Conservation (phyloP, 2,113 vertebrate species). For the Dermatemys mawii region DNA sequence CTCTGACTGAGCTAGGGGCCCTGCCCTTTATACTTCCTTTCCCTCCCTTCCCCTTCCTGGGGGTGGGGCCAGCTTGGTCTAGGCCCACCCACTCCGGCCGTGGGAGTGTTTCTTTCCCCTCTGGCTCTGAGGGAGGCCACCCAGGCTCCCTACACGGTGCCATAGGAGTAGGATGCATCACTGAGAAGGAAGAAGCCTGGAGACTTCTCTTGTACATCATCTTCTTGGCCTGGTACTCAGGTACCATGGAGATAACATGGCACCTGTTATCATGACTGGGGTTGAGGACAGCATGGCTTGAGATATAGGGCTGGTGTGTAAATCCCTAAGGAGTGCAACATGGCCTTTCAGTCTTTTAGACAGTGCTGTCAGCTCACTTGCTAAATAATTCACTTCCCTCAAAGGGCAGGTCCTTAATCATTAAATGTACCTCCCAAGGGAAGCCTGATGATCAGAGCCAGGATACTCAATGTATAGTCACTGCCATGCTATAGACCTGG, state of each 20-base stretch:
- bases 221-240: not conserved
- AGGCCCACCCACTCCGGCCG: no score
- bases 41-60: no score
- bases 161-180: not conserved
- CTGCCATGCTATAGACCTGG: not conserved
- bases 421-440: not conserved
- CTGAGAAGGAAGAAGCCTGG: not conserved
- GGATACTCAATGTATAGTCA: not conserved
- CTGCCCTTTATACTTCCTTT: no score
- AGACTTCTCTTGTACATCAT: not conserved
- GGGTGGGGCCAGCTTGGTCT: no score
- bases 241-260: not conserved
- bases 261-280: not conserved
- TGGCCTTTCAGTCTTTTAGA: not conserved
- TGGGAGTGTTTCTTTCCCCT: no score
- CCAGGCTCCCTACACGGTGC: no score
- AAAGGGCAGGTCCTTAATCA: not conserved
- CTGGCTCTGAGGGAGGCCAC: no score
- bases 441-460: not conserved
- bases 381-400: not conserved
- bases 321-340: no score
- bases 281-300: not conserved
- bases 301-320: no score
- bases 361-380: not conserved
- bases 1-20: no score